phyloP scores from a whole-genome alignment of 37 sponge, comb jelly and placozoan genomes.

The Ianthella basta region DNA sequence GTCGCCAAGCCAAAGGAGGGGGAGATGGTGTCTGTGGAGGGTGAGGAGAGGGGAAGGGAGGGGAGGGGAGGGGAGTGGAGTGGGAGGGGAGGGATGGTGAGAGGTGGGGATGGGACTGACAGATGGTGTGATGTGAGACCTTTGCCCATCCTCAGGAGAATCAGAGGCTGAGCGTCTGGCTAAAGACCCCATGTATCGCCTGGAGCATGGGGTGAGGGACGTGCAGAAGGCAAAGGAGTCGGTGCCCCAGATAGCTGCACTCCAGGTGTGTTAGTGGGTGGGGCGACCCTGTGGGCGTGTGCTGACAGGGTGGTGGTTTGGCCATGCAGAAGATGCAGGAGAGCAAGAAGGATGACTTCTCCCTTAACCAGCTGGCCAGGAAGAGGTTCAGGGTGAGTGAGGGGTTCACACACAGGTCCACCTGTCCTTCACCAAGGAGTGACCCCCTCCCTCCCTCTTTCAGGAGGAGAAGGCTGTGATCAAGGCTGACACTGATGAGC shows the following conservation, averaged over 20 bases:
- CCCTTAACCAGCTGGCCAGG: conserved; percentile 77
- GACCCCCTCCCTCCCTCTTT: not conserved
- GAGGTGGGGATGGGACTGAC: not conserved
- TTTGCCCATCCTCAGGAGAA: conserved; percentile 5
- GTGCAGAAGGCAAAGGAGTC: conserved; percentile 79
- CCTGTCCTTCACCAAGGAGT: not conserved
- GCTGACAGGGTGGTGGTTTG: not conserved
- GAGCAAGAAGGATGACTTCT: conserved; percentile 81
- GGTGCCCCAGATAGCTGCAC: conserved; percentile 71
- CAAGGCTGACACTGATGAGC: conserved; percentile 43
- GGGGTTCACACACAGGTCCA: not conserved
- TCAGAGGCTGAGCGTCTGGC: conserved; percentile 71
- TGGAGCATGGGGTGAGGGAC: conserved; percentile 92
- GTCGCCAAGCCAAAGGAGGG: conserved; percentile 79
- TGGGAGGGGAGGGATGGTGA: too few species aligned
- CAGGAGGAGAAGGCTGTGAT: conserved; percentile 72
- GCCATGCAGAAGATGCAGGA: conserved; percentile 71
- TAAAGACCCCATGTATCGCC: conserved; percentile 92
- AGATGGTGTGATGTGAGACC: not conserved
- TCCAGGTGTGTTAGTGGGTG: conserved; percentile 30
- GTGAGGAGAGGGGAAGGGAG: not conserved
- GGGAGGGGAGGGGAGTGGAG: too few species aligned
- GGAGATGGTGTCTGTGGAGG: conserved; percentile 73
- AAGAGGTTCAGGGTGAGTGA: conserved; percentile 81
- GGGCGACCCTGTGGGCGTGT: not conserved